phyloP scores from a whole-genome alignment of 2,888 invertebrate species.

The Chrysolina haemoptera region DNA sequence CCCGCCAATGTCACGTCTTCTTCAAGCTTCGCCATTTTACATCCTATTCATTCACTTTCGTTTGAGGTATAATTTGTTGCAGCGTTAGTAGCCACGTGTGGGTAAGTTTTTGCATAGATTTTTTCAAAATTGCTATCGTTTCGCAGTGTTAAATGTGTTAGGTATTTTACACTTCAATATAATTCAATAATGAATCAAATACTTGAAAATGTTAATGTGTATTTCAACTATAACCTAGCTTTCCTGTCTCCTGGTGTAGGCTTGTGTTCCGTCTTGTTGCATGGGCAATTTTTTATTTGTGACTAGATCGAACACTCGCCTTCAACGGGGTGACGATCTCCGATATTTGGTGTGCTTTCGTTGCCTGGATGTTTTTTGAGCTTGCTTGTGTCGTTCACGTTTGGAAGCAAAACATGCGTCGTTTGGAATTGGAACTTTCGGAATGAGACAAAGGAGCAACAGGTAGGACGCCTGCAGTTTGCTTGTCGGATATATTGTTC shows the following conservation, averaged over 20 bases:
- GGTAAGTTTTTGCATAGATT: conserved; percentile 8
- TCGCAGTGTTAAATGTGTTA: neutral
- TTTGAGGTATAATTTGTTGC: conserved; percentile 7
- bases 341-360: conserved; percentile 40
- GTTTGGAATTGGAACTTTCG: neutral
- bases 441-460: conserved; percentile 40
- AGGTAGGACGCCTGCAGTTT: conserved; percentile 34
- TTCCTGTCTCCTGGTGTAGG: conserved; percentile 59
- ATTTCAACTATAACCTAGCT: conserved; percentile 49
- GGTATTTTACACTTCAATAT: neutral
- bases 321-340: conserved; percentile 60
- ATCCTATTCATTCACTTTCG: neutral
- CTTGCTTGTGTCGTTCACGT: conserved; percentile 21
- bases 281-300: conserved; percentile 59
- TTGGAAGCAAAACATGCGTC: neutral
- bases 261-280: conserved; percentile 67
- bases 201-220: neutral
- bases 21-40: conserved; percentile 26
- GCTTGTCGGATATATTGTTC: conserved; percentile 68
- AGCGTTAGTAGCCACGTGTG: conserved; percentile 14
- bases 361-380: conserved; percentile 18
- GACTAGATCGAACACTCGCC: conserved; percentile 70
- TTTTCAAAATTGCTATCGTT: neutral
- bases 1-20: conserved; percentile 16
- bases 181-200: neutral